Conservation (phyloP, 1,140 invertebrate species). For the Drosophila ogumai region DNA sequence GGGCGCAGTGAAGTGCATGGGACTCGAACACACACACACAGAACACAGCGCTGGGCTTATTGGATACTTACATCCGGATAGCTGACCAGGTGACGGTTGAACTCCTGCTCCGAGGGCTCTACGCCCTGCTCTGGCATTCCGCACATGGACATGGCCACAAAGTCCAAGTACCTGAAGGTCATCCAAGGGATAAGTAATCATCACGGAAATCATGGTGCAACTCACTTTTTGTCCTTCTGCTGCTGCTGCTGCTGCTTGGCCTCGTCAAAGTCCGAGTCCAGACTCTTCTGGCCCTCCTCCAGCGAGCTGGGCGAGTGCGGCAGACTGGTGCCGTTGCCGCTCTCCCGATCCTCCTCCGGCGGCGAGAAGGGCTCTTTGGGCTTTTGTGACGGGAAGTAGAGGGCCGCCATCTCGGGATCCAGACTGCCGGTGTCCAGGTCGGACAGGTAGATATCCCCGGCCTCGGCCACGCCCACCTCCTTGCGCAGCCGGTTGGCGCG, state of each 20-base stretch:
- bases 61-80: constrained; percentile 80
- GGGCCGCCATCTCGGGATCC: constrained; percentile 94
- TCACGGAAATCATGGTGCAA: constrained; percentile 36
- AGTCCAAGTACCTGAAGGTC: constrained; percentile 85
- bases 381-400: constrained; percentile 92
- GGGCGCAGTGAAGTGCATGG: constrained; percentile 48
- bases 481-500: constrained; percentile 90
- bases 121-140: constrained; percentile 89
- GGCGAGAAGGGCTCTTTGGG: constrained; percentile 33
- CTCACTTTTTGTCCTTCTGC: constrained; percentile 86
- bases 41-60: constrained; percentile 21
- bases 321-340: constrained; percentile 96
- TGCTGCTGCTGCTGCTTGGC: constrained; percentile 86
- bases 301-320: constrained; percentile 95
- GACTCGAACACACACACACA: constrained; percentile 40
- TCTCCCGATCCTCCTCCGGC: constrained; percentile 96
- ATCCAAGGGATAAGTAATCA: not conserved
- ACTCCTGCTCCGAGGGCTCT: constrained; percentile 88
- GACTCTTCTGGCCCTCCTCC: constrained; percentile 89
- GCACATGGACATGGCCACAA: constrained; percentile 92
- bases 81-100: constrained; percentile 90
- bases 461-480: constrained; percentile 87
- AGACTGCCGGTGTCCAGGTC: constrained; percentile 95
- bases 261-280: constrained; percentile 94
- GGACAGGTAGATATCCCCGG: constrained; percentile 96